A percentile compares a stretch with the other conserved stretches of the same genome.
phyloP scores from a whole-genome alignment of 2,888 invertebrate species.

The Nycteola revayana region DNA sequence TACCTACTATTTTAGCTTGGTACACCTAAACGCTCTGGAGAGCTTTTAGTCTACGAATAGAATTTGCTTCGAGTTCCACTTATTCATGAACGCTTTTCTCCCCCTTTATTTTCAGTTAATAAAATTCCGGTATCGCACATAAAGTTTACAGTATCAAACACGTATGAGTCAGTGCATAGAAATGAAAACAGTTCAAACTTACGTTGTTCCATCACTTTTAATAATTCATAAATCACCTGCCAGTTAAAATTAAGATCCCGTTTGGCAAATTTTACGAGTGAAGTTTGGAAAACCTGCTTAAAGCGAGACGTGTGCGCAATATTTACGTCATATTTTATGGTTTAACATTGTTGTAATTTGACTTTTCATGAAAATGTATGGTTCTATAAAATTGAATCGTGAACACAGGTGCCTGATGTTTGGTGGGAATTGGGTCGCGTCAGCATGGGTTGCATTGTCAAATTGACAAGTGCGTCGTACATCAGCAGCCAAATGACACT shows the following conservation, averaged over 20 bases:
- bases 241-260: constrained; percentile 51
- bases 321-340: constrained; percentile 37
- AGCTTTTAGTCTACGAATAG: constrained; percentile 6
- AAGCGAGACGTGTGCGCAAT: constrained; percentile 39
- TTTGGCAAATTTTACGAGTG: constrained; percentile 51
- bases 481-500: constrained; percentile 22
- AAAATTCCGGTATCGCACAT: constrained; percentile 21
- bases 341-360: constrained; percentile 34
- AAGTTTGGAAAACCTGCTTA: constrained; percentile 42
- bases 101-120: constrained; percentile 9
- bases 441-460: constrained; percentile 32
- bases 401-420: constrained; percentile 7
- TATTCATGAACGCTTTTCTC: constrained; percentile 13
- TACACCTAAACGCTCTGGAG: constrained; percentile 1
- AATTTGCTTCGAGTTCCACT: constrained; percentile 7
- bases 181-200: constrained; percentile 38
- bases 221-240: constrained; percentile 54
- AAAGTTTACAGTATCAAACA: constrained; percentile 21
- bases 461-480: constrained; percentile 25
- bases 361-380: too few relatives aligned
- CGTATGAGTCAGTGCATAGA: constrained; percentile 33
- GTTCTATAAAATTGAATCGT: too few relatives aligned
- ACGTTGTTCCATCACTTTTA: constrained; percentile 47
- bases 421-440: constrained; percentile 27
- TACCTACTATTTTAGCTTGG: constrained; percentile 19